Evolutionary conservation across 2,797 vertebrate species (phyloP).

Genomic region (Margarornis squamiger): DNA sequence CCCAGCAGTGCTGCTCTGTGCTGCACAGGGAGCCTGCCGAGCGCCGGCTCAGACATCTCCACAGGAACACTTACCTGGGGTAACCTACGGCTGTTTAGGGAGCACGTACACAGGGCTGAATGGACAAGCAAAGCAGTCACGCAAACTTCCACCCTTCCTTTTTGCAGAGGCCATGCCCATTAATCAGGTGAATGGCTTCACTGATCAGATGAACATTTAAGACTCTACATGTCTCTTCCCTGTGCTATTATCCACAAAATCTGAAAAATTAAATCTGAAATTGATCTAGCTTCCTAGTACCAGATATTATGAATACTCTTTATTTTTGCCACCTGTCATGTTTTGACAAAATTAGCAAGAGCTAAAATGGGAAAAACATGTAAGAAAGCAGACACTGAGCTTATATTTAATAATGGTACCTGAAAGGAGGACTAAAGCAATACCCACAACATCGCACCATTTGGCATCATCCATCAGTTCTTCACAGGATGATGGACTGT

Average conservation of each 20-base stretch:
- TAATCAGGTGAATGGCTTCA: neutral
- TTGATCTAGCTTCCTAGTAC: neutral
- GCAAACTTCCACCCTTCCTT: neutral
- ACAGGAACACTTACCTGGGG: neutral
- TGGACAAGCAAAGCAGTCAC: accelerated
- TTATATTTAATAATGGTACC: neutral
- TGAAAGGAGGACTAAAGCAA: neutral
- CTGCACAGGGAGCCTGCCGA: neutral
- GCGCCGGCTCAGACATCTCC: accelerated
- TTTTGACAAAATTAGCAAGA: neutral
- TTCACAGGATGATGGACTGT: neutral
- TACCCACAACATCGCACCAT: neutral
- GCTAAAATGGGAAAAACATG: neutral
- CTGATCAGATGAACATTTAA: neutral
- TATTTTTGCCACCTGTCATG: neutral
- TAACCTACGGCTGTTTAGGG: accelerated
- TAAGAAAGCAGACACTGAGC: neutral
- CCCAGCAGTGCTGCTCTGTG: accelerated
- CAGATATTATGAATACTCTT: neutral
- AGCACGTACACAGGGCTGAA: accelerated
- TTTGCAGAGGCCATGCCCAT: neutral
- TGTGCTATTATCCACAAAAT: neutral
- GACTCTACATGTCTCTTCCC: accelerated
- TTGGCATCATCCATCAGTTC: neutral
- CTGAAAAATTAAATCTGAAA: neutral